These are phyloP conservation scores for Drosophila testacea DNA, from an alignment of 2,888 invertebrate species.

Conservation along the genomic window DNA sequence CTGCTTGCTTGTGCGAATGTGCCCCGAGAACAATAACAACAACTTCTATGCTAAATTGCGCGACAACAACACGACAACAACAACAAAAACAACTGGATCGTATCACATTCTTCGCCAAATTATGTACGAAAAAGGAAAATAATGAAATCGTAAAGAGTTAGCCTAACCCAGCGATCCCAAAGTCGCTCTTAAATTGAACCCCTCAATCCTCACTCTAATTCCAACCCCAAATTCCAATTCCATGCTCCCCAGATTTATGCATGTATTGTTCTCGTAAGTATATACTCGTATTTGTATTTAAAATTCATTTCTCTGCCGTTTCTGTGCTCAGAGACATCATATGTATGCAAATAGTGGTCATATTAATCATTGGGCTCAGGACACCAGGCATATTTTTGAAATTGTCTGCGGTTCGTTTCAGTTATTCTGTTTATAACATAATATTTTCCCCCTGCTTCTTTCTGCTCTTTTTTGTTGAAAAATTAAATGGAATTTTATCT, in stretches of 20 bases:
- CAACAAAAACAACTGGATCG: constrained; percentile 58
- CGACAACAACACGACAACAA: constrained; percentile 53
- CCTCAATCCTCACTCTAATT: constrained; percentile 13
- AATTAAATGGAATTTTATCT: constrained; percentile 33
- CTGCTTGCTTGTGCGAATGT: constrained; percentile 35
- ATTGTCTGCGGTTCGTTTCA: constrained; percentile 36
- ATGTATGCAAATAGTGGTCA: constrained; percentile 73
- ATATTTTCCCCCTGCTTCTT: neutral
- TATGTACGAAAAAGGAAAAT: constrained; percentile 75
- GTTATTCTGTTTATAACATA: neutral
- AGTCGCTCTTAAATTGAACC: constrained; percentile 24
- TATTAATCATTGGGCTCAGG: constrained; percentile 67
- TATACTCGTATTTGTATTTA: constrained; percentile 43
- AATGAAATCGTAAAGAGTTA: constrained; percentile 79
- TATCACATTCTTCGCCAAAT: constrained; percentile 69
- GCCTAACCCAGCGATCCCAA: constrained; percentile 29
- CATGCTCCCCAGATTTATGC: constrained; percentile 16
- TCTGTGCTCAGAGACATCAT: constrained; percentile 53
- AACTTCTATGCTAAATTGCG: constrained; percentile 63
- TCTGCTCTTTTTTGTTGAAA: constrained; percentile 2
- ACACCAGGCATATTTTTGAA: constrained; percentile 15
- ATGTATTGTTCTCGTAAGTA: constrained; percentile 8
- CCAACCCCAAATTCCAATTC: neutral
- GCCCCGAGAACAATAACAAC: constrained; percentile 54
- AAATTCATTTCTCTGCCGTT: constrained; percentile 55